Base-by-base conservation (phyloP, 2,888 invertebrate species). In the Polydrusus pterygomalis region DNA sequence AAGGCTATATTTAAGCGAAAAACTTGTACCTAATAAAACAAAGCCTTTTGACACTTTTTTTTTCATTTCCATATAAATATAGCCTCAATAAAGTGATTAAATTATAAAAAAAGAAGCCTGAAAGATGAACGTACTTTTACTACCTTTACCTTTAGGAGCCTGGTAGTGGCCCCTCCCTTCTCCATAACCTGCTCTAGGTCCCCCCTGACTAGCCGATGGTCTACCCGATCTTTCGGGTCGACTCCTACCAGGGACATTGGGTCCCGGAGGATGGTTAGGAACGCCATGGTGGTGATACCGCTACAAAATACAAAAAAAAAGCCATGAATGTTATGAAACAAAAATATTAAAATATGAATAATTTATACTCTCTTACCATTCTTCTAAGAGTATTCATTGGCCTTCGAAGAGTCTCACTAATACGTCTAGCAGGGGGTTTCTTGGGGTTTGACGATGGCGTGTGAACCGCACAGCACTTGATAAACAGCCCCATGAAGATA, bases 381-480 rank as follows among this genome's bases (percentile, higher is more conserved):
- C 97, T 91, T 80, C 96, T 90, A 74, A 97, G 88, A 56, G 97
- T 97, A 87, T 96, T 95, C 93, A 97, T 97, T 38, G 97, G 97
- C 80, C 96, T 92, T 49, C 97, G 91, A 30, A 97, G 89, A 6
- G 97, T 97, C 86, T 98, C 97, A 78, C 96, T 96, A 81, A 99
- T 91, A 80, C 97, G 93, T 81, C 97, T 92, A 10, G 98, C 98
- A 0, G 98, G 97, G 70, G 97, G 94, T 83, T 97, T 96, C 88
- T 98, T 98, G 7, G 99, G 99, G 91, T 99, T 99, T 78, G 97
- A 97, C 74, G 97, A 97, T 30, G 99, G 99, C 70, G 99, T 99
- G 89, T 99, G 99, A 68, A 99, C 99, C 38, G 99, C 99, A 88
- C 99, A 99, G 88, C 99, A 98, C 88, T 99, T 99, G 85, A 99